Percentiles rank a stretch among this genome's conserved stretches.
phyloP scores from a whole-genome alignment of 1,140 invertebrate genomes.

The Sipha flava region DNA sequence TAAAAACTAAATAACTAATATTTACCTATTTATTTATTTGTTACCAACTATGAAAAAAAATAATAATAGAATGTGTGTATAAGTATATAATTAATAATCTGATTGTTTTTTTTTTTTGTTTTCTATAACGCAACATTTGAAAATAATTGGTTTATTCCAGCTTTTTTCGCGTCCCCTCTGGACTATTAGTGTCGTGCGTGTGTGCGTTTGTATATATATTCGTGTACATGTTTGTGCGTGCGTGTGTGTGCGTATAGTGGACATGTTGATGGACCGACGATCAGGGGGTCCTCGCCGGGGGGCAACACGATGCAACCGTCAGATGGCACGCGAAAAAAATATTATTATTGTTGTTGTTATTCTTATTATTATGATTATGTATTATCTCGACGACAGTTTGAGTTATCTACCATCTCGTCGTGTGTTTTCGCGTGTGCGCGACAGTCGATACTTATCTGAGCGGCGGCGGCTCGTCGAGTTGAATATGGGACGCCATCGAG shows the following conservation, averaged over 20 bases:
- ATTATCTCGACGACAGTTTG: conserved; percentile 19
- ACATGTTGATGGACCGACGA: neutral
- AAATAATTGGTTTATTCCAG: too few species aligned
- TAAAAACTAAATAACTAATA: too few species aligned
- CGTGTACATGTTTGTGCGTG: too few species aligned
- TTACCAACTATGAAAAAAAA: too few species aligned
- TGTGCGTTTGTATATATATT: too few species aligned
- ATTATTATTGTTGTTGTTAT: neutral
- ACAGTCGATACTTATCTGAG: neutral
- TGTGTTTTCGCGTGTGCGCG: neutral
- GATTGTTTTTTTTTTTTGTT: too few species aligned
- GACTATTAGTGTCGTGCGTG: neutral
- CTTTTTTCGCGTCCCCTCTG: neutral
- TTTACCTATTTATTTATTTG: too few species aligned
- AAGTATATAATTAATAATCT: too few species aligned
- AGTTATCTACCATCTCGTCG: conserved; percentile 6
- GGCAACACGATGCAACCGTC: neutral
- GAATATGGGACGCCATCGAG: neutral
- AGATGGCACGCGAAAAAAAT: neutral
- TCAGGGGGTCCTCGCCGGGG: neutral
- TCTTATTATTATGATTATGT: conserved; percentile 3
- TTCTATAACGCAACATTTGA: too few species aligned
- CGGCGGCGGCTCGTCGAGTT: neutral
- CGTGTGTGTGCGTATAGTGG: too few species aligned
- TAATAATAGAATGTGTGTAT: too few species aligned